A percentile compares a stretch with the other conserved stretches of the same genome.
These are phyloP conservation scores for Bombus vancouverensis DNA, from an alignment of 1,140 invertebrate genomes.

Conservation along the genomic window DNA sequence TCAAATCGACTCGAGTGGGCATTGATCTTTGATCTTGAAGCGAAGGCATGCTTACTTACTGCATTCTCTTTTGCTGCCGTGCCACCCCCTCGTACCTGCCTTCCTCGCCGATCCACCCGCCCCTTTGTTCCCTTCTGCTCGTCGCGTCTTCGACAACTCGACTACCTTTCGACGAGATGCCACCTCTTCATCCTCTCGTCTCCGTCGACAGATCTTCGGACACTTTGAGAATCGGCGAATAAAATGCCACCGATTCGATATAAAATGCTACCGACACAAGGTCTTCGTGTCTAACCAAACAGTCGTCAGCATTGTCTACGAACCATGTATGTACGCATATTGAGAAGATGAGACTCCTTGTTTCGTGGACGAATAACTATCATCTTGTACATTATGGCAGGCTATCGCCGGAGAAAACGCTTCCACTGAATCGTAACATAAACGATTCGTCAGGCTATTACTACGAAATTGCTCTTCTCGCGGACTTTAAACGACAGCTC, in stretches of 20 bases:
- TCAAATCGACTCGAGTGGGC: slow-evolving; percentile 68
- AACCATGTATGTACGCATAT: too few species aligned
- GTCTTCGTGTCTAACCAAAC: background rate
- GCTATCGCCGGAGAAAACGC: background rate
- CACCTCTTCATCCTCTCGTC: background rate
- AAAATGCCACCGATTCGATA: background rate
- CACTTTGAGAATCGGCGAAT: background rate
- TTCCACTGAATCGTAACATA: background rate
- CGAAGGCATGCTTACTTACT: slow-evolving; percentile 59
- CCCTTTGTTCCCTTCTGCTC: background rate
- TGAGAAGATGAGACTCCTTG: too few species aligned
- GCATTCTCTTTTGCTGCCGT: slow-evolving; percentile 56
- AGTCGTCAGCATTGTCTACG: background rate
- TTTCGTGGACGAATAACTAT: background rate
- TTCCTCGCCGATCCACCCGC: background rate
- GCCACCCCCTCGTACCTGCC: slow-evolving; percentile 29
- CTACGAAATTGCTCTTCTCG: background rate
- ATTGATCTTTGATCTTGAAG: slow-evolving; percentile 70
- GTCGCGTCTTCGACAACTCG: background rate
- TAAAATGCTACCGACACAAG: background rate
- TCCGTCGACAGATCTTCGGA: background rate
- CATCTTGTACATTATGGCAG: background rate
- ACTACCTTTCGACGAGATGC: slow-evolving; percentile 22
- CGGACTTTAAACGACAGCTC: background rate
- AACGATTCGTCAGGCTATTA: background rate